These are phyloP conservation scores for Erebia epiphron DNA, from an alignment of 2,888 invertebrate genomes.

Conservation along the genomic window DNA sequence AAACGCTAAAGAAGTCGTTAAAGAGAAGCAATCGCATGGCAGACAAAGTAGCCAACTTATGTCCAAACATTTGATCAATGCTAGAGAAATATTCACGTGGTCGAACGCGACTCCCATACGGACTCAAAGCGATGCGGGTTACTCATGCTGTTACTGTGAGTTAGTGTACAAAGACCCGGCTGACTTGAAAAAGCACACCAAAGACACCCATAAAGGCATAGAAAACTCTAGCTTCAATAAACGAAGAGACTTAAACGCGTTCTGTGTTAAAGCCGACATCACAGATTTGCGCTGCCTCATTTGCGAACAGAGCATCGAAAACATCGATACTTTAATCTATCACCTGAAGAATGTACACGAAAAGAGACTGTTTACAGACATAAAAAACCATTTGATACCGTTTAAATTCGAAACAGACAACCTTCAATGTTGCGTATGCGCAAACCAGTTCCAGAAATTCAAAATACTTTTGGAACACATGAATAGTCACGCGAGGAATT, in stretches of 20 bases:
- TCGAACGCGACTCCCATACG: conserved; percentile 61
- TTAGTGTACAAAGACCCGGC: conserved; percentile 47
- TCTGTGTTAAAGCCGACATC: conserved; percentile 58
- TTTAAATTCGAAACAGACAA: conserved; percentile 50
- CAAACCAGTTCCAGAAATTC: conserved; percentile 40
- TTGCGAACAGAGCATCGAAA: conserved; percentile 48
- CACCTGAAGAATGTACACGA: conserved; percentile 46
- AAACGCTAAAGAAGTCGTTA: neutral
- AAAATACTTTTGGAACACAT: conserved; percentile 51
- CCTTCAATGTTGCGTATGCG: conserved; percentile 43
- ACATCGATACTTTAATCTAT: conserved; percentile 52
- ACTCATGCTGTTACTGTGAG: conserved; percentile 54
- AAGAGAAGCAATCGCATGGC: neutral
- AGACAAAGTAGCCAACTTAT: conserved; percentile 42
- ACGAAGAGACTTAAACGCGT: conserved; percentile 50
- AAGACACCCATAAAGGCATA: conserved; percentile 45
- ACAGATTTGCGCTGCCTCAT: conserved; percentile 47
- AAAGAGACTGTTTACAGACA: conserved; percentile 43
- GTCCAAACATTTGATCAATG: conserved; percentile 53
- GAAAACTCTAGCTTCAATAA: conserved; percentile 49
- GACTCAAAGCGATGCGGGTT: conserved; percentile 52
- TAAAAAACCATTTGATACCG: conserved; percentile 52
- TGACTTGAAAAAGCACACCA: conserved; percentile 54
- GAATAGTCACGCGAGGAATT: conserved; percentile 55
- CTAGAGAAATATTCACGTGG: conserved; percentile 49